phyloP scores from a whole-genome alignment of 2,113 vertebrate genomes.

The Asarcornis scutulata region DNA sequence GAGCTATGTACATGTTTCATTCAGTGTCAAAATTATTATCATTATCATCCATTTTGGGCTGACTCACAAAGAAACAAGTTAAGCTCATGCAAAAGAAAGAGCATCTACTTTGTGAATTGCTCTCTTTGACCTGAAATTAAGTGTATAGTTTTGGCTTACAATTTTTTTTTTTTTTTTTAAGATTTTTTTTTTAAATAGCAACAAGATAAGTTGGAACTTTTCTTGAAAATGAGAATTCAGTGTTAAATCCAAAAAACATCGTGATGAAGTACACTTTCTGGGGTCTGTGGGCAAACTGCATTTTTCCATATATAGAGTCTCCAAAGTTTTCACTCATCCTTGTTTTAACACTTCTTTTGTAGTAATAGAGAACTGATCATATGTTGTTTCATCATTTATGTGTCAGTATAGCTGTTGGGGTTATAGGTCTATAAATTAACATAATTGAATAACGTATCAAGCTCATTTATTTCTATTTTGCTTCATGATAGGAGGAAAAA shows the following conservation, averaged over 20 bases:
- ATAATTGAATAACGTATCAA: constrained; percentile 40
- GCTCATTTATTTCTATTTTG: constrained; percentile 39
- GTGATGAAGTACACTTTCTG: background rate
- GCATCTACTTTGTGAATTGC: background rate
- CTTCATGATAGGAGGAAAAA: constrained; percentile 11
- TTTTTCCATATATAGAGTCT: background rate
- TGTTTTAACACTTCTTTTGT: background rate
- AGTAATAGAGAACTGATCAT: constrained; percentile 20
- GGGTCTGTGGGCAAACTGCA: background rate
- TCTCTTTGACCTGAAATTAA: background rate
- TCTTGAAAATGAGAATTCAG: background rate
- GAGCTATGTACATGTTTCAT: background rate
- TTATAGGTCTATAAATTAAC: constrained; percentile 48
- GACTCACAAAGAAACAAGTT: background rate
- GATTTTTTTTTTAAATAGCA: background rate
- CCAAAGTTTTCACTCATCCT: constrained; percentile 22
- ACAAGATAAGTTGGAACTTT: background rate
- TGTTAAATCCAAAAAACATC: background rate
- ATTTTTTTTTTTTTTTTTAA: background rate
- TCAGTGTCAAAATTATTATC: background rate
- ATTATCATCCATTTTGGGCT: background rate
- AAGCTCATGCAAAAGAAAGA: background rate
- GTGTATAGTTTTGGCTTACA: background rate
- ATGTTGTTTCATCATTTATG: constrained; percentile 37
- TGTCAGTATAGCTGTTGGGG: constrained; percentile 39